phyloP scores from a whole-genome alignment of 1,140 invertebrate species.

The Drosophila kikkawai region DNA sequence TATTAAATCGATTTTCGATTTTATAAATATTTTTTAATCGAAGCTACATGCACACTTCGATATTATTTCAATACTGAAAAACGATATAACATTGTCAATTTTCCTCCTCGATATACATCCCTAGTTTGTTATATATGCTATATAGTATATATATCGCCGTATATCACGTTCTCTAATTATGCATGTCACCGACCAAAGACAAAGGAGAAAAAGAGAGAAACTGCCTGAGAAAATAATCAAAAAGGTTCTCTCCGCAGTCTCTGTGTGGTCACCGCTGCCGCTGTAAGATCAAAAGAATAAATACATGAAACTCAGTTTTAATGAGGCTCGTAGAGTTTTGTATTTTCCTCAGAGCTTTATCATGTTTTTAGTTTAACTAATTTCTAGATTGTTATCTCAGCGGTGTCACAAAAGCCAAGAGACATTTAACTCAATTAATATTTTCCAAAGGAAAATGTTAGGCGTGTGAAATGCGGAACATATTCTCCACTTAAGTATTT shows the following conservation, averaged over 20 bases:
- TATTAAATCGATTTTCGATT: not conserved
- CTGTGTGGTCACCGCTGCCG: conserved; percentile 38
- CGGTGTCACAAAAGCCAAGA: conserved; percentile 11
- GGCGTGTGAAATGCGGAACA: conserved; percentile 3
- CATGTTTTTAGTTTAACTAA: conserved; percentile 14
- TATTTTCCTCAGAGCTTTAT: conserved; percentile 16
- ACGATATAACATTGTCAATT: not conserved
- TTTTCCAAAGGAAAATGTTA: conserved; percentile 20
- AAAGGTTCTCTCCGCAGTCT: conserved; percentile 34
- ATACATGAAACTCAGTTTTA: conserved; percentile 39
- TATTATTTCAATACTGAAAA: not conserved
- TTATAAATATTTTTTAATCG: not conserved
- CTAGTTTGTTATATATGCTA: not conserved
- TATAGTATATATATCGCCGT: conserved; percentile 42
- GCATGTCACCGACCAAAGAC: conserved; percentile 46
- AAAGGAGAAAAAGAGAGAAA: conserved; percentile 55
- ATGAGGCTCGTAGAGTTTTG: conserved; percentile 26
- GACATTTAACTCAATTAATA: conserved; percentile 32
- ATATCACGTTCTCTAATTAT: conserved; percentile 69
- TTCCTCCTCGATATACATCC: not conserved
- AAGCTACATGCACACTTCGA: no score
- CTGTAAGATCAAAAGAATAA: conserved; percentile 45
- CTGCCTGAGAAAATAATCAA: conserved; percentile 48
- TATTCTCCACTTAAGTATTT: no score
- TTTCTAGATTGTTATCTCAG: conserved; percentile 30